Evolutionary conservation across 1,140 invertebrate genomes (phyloP).

Genomic region (Riptortus pedestris): DNA sequence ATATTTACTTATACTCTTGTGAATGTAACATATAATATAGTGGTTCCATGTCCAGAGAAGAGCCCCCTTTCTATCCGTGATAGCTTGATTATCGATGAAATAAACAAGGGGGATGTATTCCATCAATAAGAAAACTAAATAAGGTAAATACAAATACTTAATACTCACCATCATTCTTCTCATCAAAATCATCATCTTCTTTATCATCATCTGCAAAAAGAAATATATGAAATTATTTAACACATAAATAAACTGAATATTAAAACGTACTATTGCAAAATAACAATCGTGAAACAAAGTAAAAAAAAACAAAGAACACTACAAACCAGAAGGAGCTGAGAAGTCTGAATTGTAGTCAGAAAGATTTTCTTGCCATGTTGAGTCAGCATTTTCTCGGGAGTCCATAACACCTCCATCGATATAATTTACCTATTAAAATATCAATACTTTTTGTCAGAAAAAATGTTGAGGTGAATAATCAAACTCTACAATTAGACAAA

Average conservation of each 20-base stretch:
- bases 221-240: slow-evolving; percentile 22
- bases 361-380: slow-evolving; percentile 94
- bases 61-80: too few species aligned
- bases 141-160: too few species aligned
- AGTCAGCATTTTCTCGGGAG: slow-evolving; percentile 75
- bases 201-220: slow-evolving; percentile 69
- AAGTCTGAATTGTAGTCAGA: slow-evolving; percentile 97
- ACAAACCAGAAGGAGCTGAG: slow-evolving; percentile 57
- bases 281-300: background rate
- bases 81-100: too few species aligned
- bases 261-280: background rate
- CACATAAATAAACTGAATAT: background rate
- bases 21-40: too few species aligned
- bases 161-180: slow-evolving; percentile 63
- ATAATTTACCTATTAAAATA: slow-evolving; percentile 74
- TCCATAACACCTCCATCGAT: slow-evolving; percentile 84
- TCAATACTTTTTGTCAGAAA: too few species aligned
- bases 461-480: slow-evolving; percentile 22
- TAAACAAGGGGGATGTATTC: too few species aligned
- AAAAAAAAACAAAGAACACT: background rate
- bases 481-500: slow-evolving; percentile 32
- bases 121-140: too few species aligned
- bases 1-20: too few species aligned
- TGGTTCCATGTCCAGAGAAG: too few species aligned
- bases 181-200: slow-evolving; percentile 93